Base-by-base conservation (phyloP, 2,888 invertebrate species). In the Philereme vetulata region DNA sequence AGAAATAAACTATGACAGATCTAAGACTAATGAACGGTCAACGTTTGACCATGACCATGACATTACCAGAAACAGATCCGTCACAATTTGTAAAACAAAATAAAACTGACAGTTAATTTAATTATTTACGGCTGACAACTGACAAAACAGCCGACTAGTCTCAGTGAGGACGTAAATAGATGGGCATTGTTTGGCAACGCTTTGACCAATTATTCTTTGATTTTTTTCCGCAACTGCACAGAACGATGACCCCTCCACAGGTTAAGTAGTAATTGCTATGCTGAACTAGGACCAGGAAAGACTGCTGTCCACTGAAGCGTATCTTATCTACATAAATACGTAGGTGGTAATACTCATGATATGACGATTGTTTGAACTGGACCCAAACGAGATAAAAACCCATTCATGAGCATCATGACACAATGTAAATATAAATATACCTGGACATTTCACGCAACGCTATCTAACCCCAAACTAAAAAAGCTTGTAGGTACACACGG, bases 161-260 rank as follows among this genome's bases (percentile, higher is more conserved):
- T 74, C 75, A 47, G 47, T 40, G 70, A 72, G 58, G 62, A 21
- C 51, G 33, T 35, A 35, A 55, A 32, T 40, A 8, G 46, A 47
- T 68, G 70, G 71, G 71, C 62, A 70, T 5, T 54, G 62, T 51
- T 33, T 51, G 62, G 62, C 63, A 62, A 35, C 32, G 46, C 51
- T 46, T 7, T 58, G 45, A 53, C 54, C 55, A 67, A 45, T 67
- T 68, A 65, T 50, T 77, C 78, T 72, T 71, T 72, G 75, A 38
- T 33, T 40, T 71, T 72, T 66, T 75, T 71, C 69, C 70, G 64
- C 67, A 64, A 70, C 57, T 64, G 58, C 54, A 11, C 64, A 51
- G 77, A 70, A 67, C 78, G 74, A 74, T 70, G 77, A 78, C 77
- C 78, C 72, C 66, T 60, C 55, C 63, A 60, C 59, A 60, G 58